Percentiles rank a stretch among this genome's conserved stretches.
phyloP scores from a whole-genome alignment of 2,888 invertebrate genomes.

The Elegia similella region DNA sequence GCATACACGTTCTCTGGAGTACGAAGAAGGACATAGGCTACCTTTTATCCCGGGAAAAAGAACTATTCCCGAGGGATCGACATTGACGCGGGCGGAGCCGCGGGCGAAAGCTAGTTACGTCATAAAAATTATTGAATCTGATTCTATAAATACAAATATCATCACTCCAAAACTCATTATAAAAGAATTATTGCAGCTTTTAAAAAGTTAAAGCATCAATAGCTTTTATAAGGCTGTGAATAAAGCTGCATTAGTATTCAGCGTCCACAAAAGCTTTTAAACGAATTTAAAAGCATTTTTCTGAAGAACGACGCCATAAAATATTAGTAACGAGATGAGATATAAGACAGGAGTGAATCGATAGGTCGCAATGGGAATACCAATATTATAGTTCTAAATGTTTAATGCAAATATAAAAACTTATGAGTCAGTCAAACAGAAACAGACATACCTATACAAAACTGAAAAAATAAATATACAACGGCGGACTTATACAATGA shows the following conservation, averaged over 20 bases:
- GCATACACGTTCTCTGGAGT: no score
- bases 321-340: conserved; percentile 33
- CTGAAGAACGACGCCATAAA: conserved; percentile 16
- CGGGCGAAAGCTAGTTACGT: no score
- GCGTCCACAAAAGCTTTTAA: conserved; percentile 10
- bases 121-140: no score
- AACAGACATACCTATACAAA: no score
- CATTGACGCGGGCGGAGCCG: no score
- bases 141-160: no score
- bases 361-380: conserved; percentile 26
- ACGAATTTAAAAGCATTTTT: conserved; percentile 13
- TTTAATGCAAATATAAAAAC: neutral
- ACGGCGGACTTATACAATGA: no score
- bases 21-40: no score
- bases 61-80: no score
- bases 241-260: conserved; percentile 13
- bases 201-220: conserved; percentile 3
- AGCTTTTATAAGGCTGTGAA: conserved; percentile 4
- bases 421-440: no score
- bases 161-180: neutral
- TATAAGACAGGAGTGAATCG: conserved; percentile 23
- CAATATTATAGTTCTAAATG: conserved; percentile 23
- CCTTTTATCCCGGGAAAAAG: no score
- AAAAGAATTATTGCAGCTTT: neutral
- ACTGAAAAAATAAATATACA: no score